Base-by-base conservation (phyloP, 2,888 invertebrate species). In the Diplazon laetatorius region DNA sequence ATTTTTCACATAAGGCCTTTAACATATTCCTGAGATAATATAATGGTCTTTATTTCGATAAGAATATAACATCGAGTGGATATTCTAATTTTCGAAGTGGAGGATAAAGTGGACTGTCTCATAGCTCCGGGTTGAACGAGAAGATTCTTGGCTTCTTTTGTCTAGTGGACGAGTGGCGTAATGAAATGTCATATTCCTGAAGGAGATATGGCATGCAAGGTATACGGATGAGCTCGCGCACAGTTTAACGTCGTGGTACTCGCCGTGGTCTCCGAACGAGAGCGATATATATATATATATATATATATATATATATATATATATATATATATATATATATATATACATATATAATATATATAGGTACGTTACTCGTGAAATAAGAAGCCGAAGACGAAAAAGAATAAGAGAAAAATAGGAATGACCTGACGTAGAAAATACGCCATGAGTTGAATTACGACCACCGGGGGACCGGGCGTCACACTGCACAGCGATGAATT, bases 111-210 rank as follows among this genome's bases (percentile, higher is more conserved):
- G 46, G 30, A n/a, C 39, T 14, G 35, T 55, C 30, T 46, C 22
- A n/a, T 50, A 8, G 1, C 30, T 14, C n/a, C n/a, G n/a, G 30
- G 25, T 44, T 39, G 16, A 48, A 37, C 50, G n/a, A 52, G 16
- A 10, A 55, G 22, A 52, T 46, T 9, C 68, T 20, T 14, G 66
- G 39, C 18, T 46, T n/a, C 60, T 62, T 66, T 55, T 68, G 71
- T 62, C 18, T 37, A 20, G n/a, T 20, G 12, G 35, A 16, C 46
- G 63, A 76, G 57, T 50, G 57, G 48, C 46, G 25, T 73, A 73
- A 73, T 73, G 74, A 62, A 74, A 74, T 74, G 66, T 72, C 72
- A 72, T 35, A 35, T 71, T 72, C 59, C 60, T 68, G 52, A 60
- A 44, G 37, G 37, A 68, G 60, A 72, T 46, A 66, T 46, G 55